A percentile compares a stretch with the other conserved stretches of the same genome.
Evolutionary conservation across 2,797 vertebrate species (phyloP).

Genomic region (Allobates femoralis): DNA sequence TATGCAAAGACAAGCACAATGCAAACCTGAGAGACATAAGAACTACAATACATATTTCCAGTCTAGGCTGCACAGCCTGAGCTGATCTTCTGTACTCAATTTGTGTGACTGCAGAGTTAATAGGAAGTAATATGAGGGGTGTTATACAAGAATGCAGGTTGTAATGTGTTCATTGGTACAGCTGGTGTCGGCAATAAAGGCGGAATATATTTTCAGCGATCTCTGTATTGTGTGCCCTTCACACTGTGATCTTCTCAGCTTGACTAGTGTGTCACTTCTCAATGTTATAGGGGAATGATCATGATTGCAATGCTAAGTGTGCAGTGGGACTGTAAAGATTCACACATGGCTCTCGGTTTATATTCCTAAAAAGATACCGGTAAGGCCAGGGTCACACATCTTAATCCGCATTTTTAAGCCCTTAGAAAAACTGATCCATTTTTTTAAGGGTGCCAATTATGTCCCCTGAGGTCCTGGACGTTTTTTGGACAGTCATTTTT

Average conservation of each 20-base stretch:
- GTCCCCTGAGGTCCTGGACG: too few relatives aligned
- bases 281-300: conserved; percentile 13
- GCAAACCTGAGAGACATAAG: neutral
- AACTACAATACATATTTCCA: neutral
- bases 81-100: neutral
- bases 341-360: neutral
- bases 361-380: neutral
- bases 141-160: conserved; percentile 1
- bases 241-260: conserved; percentile 21
- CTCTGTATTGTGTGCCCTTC: conserved; percentile 1
- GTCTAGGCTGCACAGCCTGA: neutral
- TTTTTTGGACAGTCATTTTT: too few relatives aligned
- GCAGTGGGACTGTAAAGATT: neutral
- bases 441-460: too few relatives aligned
- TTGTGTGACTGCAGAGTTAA: conserved; percentile 27
- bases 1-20: neutral
- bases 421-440: too few relatives aligned
- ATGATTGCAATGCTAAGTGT: neutral
- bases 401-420: too few relatives aligned
- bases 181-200: neutral
- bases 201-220: conserved; percentile 26
- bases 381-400: too few relatives aligned
- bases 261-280: conserved; percentile 20
- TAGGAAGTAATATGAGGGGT: conserved; percentile 7
- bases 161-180: conserved; percentile 43